Evolutionary conservation across 1,140 invertebrate species (phyloP), one percentile per base, ranked within the genome.

Genomic region (Trichonephila clavipes): DNA sequence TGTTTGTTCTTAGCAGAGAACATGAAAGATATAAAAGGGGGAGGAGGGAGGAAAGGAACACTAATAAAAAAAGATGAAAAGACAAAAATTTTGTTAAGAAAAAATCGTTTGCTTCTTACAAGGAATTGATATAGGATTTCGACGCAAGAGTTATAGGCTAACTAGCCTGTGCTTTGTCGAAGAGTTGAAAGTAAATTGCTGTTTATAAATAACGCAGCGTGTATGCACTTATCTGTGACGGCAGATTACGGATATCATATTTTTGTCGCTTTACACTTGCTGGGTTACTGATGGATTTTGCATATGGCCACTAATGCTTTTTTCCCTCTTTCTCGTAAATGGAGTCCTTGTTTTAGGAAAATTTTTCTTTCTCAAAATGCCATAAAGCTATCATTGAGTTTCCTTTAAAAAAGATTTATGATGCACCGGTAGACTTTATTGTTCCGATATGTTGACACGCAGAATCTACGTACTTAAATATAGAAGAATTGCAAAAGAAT

Each of bases 111-210:
- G 28, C n/a, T 77, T 24, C 66, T 90, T 81, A 81, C 88, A 61
- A 69, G 62, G 51, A 81, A 81, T 81, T 90, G 88, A 90, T 90
- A 90, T 81, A 90, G 88, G 51, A 81, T 90, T 90, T 90, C 88
- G 58, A 81, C 88, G 18, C 14, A 59, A 61, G 88, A 90, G 69
- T 90, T 90, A 90, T 90, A 81, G 51, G 44, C 28, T 81, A 58
- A 81, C 88, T 81, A 90, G 61, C 61, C 19, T 24, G 14, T 10
- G 88, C 88, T 61, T 90, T 90, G 88, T 90, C 28, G 66, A 58
- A 7, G 58, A 44, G 14, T 24, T 16, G 28, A 34, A 40, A 24
- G 88, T 59, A 90, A 90, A 90, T 90, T 90, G 72, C 88, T 61
- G 88, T 81, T 61, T 90, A 90, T 90, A 81, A 90, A 90, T 90